phyloP scores from a whole-genome alignment of 2,888 invertebrate species.

The Synergus itoensis region DNA sequence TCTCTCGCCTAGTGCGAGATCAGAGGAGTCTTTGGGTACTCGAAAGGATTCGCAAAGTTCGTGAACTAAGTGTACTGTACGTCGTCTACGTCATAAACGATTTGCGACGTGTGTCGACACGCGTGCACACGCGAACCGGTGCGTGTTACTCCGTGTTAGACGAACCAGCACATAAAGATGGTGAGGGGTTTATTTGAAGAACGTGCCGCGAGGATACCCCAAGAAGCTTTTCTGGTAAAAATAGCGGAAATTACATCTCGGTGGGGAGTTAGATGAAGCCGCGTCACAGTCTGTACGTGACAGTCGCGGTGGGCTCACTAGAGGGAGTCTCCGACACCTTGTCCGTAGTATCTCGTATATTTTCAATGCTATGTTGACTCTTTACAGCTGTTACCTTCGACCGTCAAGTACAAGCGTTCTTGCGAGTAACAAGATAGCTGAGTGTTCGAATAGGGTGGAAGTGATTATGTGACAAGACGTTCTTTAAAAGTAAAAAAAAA shows the following conservation, averaged over 20 bases:
- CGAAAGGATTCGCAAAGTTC: constrained; percentile 7
- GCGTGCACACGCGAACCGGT: background rate
- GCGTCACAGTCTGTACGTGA: constrained; percentile 74
- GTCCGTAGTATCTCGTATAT: constrained; percentile 65
- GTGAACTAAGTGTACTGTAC: background rate
- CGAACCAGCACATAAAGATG: background rate
- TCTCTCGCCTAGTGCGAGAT: background rate
- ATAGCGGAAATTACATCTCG: constrained; percentile 77
- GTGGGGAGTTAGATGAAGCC: constrained; percentile 66
- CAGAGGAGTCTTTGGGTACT: constrained; percentile 2
- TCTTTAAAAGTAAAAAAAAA: background rate
- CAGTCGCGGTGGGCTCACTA: constrained; percentile 64
- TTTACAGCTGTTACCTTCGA: constrained; percentile 72
- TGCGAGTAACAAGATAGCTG: constrained; percentile 7
- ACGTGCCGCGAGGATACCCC: constrained; percentile 74
- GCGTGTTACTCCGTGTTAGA: background rate
- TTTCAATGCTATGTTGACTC: constrained; percentile 71
- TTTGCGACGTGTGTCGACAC: background rate
- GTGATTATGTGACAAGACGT: constrained; percentile 7
- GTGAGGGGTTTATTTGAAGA: constrained; percentile 74
- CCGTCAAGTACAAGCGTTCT: constrained; percentile 48
- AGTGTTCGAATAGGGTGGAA: background rate
- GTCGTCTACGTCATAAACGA: constrained; percentile 7
- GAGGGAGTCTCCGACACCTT: constrained; percentile 65
- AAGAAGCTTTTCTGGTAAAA: constrained; percentile 77